These are phyloP conservation scores for Rhodinocichla rosea DNA, from an alignment of 2,113 vertebrate genomes.

Conservation along the genomic window DNA sequence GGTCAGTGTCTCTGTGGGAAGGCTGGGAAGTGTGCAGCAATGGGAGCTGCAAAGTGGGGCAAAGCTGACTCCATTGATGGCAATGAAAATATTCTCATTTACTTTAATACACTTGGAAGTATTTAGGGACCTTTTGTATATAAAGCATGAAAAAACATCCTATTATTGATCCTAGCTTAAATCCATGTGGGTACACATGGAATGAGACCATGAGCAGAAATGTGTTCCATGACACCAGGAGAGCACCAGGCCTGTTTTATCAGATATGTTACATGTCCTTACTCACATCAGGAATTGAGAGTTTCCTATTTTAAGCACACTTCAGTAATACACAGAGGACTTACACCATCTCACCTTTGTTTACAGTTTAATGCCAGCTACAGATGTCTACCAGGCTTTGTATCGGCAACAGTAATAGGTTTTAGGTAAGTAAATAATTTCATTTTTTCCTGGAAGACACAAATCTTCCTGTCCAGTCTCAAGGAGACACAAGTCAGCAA, in stretches of 20 bases:
- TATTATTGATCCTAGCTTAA: neutral
- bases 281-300: neutral
- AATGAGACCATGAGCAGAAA: neutral
- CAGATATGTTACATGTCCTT: neutral
- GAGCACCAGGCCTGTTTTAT: neutral
- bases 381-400: constrained; percentile 69
- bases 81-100: neutral
- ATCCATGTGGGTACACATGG: neutral
- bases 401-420: constrained; percentile 28
- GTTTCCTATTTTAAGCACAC: neutral
- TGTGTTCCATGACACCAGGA: neutral
- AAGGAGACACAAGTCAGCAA: neutral
- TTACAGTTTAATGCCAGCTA: constrained; percentile 71
- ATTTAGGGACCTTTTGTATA: neutral
- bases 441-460: neutral
- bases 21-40: neutral
- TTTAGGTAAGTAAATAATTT: constrained; percentile 67
- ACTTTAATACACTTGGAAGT: neutral
- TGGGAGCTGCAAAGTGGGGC: neutral
- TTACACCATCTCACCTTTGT: neutral
- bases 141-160: neutral
- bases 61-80: neutral
- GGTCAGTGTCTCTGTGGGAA: neutral
- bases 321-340: neutral
- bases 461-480: neutral